Base-by-base conservation (phyloP, 2,797 vertebrate genomes). In the Agapornis canus region DNA sequence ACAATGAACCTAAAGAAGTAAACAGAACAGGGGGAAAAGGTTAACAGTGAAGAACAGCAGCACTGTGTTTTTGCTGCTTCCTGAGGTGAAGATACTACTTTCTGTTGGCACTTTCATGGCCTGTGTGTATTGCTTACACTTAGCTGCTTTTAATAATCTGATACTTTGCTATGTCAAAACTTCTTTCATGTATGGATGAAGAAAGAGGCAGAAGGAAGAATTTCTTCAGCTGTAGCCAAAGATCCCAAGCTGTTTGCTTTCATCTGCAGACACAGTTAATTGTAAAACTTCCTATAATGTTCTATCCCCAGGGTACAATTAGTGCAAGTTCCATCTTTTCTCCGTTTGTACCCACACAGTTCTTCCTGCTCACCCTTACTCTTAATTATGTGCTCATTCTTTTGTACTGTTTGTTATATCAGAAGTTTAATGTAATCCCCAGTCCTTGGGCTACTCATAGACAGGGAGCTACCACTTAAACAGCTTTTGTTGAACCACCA, bases 111-210 rank as follows among this genome's bases (percentile, higher is more conserved):
- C 64, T 80, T 73, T 75, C 71, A 76, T 79, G 54, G 49, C 56
- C 52, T 76, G 13, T 42, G 32, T 89, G 89, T 91, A 87, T 89
- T 96, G 86, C 94, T 95, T 94, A 91, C 84, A 66, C 76, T 75
- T 93, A 82, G 75, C 54, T 92, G 79, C 93, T 95, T 90, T 93
- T 91, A 92, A 93, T 93, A 95, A 96, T 96, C 54, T 90, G 92
- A 96, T 96, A 96, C 93, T 91, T 90, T 86, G 92, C 84, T 95
- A 96, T 96, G 84, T 82, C 73, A 95, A 96, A 94, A 93, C 91
- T 92, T 90, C 93, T 95, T 96, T 96, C 86, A 95, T 95, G 92
- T 96, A 51, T 96, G 47, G 48, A 89, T 82, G 94, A 96, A 94
- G 90, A 92, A 96, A 70, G 61, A 23, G 31, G 83, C 66, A 87